A percentile compares a stretch with the other conserved stretches of the same genome.
phyloP scores from a whole-genome alignment of 2,113 vertebrate species.

The Ptychochromis oligacanthus region DNA sequence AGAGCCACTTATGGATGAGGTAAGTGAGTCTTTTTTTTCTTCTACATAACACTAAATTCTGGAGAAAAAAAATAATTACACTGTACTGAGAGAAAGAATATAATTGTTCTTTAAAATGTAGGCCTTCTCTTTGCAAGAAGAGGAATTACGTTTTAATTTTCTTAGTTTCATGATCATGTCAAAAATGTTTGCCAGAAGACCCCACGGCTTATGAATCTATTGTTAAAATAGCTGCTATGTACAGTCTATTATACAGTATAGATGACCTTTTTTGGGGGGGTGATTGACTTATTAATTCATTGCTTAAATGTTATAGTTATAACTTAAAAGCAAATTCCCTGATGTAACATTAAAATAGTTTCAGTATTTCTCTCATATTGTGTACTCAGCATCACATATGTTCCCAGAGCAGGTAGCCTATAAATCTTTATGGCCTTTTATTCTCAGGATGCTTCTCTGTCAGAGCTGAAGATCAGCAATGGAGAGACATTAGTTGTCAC shows the following conservation, averaged over 20 bases:
- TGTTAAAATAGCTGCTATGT: no score
- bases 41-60: no score
- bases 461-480: conserved; percentile 83
- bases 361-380: neutral
- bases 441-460: conserved; percentile 85
- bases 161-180: neutral
- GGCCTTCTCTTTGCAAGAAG: no score
- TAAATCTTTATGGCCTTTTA: neutral
- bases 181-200: no score
- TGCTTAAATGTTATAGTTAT: neutral
- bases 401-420: neutral
- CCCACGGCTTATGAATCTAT: no score
- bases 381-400: neutral
- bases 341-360: neutral
- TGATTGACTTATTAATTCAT: neutral
- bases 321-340: no score
- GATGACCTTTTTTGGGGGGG: neutral
- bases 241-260: no score
- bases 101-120: no score
- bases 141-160: neutral
- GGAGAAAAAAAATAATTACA: no score
- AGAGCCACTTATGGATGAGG: conserved; percentile 86
- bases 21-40: no score
- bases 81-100: neutral
- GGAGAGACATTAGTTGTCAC: conserved; percentile 90